Evolutionary conservation across 1,140 invertebrate species (phyloP), one percentile per base, ranked within the genome.

Genomic region (Proctacanthus coquilletti): DNA sequence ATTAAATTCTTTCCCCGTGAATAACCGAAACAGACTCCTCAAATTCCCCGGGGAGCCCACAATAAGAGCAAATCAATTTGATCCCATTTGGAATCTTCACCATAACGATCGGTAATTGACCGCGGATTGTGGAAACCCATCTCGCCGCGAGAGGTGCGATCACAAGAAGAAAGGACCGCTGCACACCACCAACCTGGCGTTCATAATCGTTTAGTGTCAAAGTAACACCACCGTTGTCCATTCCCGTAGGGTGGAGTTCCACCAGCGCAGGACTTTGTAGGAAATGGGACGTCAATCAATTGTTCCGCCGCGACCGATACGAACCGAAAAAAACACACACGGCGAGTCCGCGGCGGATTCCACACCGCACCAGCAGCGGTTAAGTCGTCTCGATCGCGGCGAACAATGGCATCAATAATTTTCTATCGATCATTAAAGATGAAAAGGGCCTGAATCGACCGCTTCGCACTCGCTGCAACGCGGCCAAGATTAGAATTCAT

Each of bases 391-490:
- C 13, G 23, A 27, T 27, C 23, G 23, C 23, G 8, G 23, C 23
- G 23, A 27, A 27, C 23, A 27, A 27, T 27, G 13, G 23, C 23
- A 27, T 27, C 23, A 27, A 27, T 27, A 27, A 27, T 27, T 27
- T 27, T 27, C 23, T 27, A 27, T 27, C 13, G 23, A 27, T 27
- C 23, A 27, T 27, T 27, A 27, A 27, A 27, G 23, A 13, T 9
- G 23, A 27, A n/a, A n/a, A n/a, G n/a, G n/a, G n/a, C n/a, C n/a
- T n/a, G n/a, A n/a, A n/a, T n/a, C n/a, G n/a, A n/a, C 23, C 8
- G 23, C 23, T 9, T 8, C 8, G 13, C 8, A 27, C 8, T 27
- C 8, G 23, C 23, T 9, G 23, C 23, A 27, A 27, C 13, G 23
- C 8, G 23, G 23, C 13, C 8, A 27, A 27, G 23, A 27, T 13